Evolutionary conservation across 2,888 invertebrate species (phyloP).

Genomic region (Cheilosia soror): DNA sequence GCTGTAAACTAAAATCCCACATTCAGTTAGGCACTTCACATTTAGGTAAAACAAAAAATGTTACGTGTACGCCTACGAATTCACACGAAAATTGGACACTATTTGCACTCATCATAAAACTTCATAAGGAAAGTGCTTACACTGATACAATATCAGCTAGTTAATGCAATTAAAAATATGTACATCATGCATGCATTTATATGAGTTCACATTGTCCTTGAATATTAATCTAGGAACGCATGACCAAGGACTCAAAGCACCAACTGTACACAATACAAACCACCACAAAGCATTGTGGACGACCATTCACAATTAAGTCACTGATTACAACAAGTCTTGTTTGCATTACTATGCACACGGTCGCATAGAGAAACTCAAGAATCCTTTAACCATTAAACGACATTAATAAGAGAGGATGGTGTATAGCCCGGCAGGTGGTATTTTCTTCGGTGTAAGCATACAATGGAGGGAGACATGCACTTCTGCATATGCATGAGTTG

Average conservation of each 20-base stretch:
- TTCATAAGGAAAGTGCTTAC: too few species aligned
- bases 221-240: background rate
- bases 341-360: slow-evolving; percentile 8
- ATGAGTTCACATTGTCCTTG: too few species aligned
- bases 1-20: too few species aligned
- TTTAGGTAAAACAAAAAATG: too few species aligned
- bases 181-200: too few species aligned
- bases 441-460: slow-evolving; percentile 25
- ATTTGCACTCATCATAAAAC: too few species aligned
- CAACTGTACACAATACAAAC: background rate
- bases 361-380: slow-evolving; percentile 1
- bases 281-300: background rate
- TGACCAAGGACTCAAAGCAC: background rate
- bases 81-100: too few species aligned
- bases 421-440: background rate
- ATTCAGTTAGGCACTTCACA: too few species aligned
- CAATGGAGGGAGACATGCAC: slow-evolving; percentile 33
- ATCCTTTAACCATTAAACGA: slow-evolving; percentile 24
- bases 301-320: slow-evolving; percentile 34
- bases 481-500: slow-evolving; percentile 22
- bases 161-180: too few species aligned
- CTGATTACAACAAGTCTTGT: slow-evolving; percentile 22
- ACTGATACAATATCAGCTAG: too few species aligned
- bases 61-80: too few species aligned
- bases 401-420: background rate